Evolutionary conservation across 2,888 invertebrate genomes (phyloP).

Genomic region (Pardosa pseudoannulata): DNA sequence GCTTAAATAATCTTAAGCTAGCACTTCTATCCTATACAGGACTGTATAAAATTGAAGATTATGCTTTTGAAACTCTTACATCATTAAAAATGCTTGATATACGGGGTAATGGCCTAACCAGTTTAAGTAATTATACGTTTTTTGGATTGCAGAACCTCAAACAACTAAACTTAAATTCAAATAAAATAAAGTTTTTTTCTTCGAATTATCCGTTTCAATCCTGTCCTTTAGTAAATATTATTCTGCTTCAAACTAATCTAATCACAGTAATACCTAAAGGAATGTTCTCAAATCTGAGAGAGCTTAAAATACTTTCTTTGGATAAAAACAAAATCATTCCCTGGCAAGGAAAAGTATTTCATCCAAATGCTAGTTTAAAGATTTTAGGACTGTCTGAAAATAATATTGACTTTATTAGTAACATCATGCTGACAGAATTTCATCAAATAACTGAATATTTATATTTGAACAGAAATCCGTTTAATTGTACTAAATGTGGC

Average conservation of each 20-base stretch:
- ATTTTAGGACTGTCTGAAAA: slow-evolving; percentile 18
- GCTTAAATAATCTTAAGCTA: neutral
- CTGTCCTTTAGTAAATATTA: neutral
- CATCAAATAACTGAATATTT: neutral
- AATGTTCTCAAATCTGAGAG: slow-evolving; percentile 1
- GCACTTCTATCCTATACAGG: neutral
- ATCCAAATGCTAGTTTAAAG: neutral
- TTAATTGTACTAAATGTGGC: slow-evolving; percentile 41
- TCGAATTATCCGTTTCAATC: slow-evolving; percentile 15
- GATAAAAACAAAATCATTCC: slow-evolving; percentile 20
- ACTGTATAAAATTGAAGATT: slow-evolving; percentile 17
- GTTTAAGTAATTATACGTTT: slow-evolving; percentile 36
- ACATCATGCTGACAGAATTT: slow-evolving; percentile 27
- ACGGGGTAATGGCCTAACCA: neutral
- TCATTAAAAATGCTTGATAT: slow-evolving; percentile 31
- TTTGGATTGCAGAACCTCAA: slow-evolving; percentile 25
- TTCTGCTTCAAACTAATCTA: slow-evolving; percentile 23
- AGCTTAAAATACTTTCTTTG: neutral
- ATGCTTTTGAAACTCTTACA: slow-evolving; percentile 37
- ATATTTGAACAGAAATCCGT: slow-evolving; percentile 29
- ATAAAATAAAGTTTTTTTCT: neutral
- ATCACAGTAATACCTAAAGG: neutral
- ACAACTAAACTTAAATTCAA: neutral
- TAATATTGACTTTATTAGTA: slow-evolving; percentile 2
- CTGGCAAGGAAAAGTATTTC: slow-evolving; percentile 26